A percentile compares a stretch with the other conserved stretches of the same genome.
These are phyloP conservation scores for Phyllostomus discolor DNA, from an alignment of 2,113 vertebrate species.

Conservation along the genomic window DNA sequence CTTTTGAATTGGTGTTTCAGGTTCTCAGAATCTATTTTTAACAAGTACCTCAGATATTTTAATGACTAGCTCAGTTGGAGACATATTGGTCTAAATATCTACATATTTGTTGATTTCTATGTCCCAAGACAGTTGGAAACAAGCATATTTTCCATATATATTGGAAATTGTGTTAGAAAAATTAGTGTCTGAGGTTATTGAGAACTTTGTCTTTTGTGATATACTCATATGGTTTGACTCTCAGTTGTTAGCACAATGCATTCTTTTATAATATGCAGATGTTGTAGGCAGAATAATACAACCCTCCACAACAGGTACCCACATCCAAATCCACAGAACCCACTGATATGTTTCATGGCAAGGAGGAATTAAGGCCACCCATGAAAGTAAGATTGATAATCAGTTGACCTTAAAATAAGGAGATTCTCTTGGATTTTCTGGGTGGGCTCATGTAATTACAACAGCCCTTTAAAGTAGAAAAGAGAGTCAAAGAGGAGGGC, in stretches of 20 bases:
- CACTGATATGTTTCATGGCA: background rate
- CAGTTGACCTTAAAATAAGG: background rate
- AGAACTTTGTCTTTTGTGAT: background rate
- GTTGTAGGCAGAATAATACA: background rate
- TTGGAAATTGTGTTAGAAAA: background rate
- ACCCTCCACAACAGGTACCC: accelerated
- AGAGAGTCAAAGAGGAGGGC: background rate
- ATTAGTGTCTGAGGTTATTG: background rate
- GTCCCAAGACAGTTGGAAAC: background rate
- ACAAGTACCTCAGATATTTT: background rate
- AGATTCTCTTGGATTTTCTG: background rate
- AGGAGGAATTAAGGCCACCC: background rate
- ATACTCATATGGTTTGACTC: background rate
- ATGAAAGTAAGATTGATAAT: background rate
- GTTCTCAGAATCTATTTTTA: background rate
- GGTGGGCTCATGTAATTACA: background rate
- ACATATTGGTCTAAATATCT: background rate
- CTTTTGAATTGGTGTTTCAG: too few relatives aligned
- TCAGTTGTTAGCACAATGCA: background rate
- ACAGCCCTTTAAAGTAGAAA: background rate
- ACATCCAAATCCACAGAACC: background rate
- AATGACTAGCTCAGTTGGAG: background rate
- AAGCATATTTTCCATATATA: background rate
- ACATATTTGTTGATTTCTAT: background rate
- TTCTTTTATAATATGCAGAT: background rate